Evolutionary conservation across 2,113 vertebrate species (phyloP).

Genomic region (Scalopus aquaticus): DNA sequence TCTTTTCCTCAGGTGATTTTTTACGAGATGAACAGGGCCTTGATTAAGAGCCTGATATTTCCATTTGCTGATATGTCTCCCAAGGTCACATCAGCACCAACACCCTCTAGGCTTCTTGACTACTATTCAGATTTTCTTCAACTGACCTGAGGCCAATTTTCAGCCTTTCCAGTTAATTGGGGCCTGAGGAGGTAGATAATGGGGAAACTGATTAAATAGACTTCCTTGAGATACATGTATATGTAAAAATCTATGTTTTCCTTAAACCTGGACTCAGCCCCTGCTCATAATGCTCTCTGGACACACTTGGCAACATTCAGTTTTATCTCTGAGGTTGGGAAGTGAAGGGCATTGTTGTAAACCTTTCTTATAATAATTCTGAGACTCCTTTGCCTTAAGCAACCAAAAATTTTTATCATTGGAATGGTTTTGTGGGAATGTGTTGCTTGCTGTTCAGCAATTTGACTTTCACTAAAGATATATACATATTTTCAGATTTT

Average conservation of each 20-base stretch:
- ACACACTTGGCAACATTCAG: not conserved
- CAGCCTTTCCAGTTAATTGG: not conserved
- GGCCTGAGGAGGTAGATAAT: not conserved
- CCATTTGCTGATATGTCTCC: not conserved
- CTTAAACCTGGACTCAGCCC: not conserved
- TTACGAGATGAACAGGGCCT: fast-evolving
- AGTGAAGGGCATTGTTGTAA: not conserved
- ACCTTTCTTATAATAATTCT: not conserved
- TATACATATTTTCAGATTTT: conserved; percentile 56
- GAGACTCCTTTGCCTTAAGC: not conserved
- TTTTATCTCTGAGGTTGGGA: not conserved
- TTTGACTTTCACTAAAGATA: conserved; percentile 55
- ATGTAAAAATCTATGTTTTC: not conserved
- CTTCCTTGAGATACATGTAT: not conserved
- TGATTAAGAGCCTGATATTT: too few species aligned
- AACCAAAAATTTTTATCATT: conserved; percentile 21
- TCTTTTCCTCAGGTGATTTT: not conserved
- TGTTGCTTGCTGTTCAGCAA: not conserved
- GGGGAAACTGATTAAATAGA: not conserved
- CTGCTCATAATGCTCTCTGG: not conserved
- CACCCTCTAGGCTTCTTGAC: not conserved
- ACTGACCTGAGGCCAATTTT: not conserved
- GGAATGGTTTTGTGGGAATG: conserved; percentile 20
- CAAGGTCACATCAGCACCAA: not conserved
- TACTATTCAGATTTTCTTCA: not conserved